Conservation (phyloP, 2,888 invertebrate genomes). For the Leucoptera coffeella region DNA sequence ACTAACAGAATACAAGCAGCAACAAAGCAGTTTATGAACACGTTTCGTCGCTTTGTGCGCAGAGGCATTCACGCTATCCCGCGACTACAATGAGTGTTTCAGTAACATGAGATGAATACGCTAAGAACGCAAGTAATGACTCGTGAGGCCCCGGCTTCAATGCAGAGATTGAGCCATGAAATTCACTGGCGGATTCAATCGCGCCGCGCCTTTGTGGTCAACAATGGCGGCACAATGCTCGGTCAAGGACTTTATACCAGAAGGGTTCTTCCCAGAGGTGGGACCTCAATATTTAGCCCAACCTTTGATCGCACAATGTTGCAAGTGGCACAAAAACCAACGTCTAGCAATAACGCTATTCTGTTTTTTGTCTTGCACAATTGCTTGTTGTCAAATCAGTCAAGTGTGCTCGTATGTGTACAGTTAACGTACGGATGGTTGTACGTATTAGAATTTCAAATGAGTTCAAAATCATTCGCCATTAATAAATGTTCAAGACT, state of each 20-base stretch:
- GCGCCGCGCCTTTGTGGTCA: constrained; percentile 35
- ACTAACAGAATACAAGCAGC: constrained; percentile 13
- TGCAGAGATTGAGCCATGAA: constrained; percentile 42
- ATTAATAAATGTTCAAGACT: too few species aligned
- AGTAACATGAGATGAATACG: constrained; percentile 13
- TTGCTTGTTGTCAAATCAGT: too few species aligned
- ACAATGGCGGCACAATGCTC: constrained; percentile 26
- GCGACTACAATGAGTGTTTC: constrained; percentile 3
- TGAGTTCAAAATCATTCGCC: too few species aligned
- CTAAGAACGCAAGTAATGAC: constrained; percentile 38
- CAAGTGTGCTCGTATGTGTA: too few species aligned
- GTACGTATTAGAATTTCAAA: too few species aligned
- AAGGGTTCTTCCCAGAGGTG: constrained; percentile 22
- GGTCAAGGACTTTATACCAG: constrained; percentile 46
- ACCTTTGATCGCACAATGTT: constrained; percentile 2
- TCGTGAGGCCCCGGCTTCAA: constrained; percentile 44
- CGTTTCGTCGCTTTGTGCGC: not conserved
- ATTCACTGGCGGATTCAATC: constrained; percentile 42
- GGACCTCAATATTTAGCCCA: constrained; percentile 1
- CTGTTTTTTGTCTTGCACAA: too few species aligned
- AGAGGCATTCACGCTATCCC: too few species aligned
- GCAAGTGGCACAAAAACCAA: too few species aligned
- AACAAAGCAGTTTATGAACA: not conserved
- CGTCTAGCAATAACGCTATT: too few species aligned
- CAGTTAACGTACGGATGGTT: too few species aligned